phyloP scores from a whole-genome alignment of 2,888 invertebrate genomes.

The Buathra laborator region DNA sequence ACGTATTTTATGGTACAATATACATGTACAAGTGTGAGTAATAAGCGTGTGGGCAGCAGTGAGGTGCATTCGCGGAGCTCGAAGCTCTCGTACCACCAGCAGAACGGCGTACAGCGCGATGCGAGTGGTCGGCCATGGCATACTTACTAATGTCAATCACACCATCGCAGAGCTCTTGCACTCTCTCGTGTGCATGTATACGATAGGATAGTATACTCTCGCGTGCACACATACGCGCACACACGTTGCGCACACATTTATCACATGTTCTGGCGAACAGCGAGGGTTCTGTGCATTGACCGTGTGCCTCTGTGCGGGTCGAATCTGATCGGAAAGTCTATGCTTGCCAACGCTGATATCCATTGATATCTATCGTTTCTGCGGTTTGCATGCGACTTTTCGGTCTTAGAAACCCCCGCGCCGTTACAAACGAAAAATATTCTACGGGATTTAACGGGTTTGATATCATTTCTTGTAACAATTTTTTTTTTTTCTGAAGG shows the following conservation, averaged over 20 bases:
- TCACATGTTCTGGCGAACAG: conserved; percentile 43
- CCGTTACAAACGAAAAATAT: too few species aligned
- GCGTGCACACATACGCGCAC: conserved; percentile 20
- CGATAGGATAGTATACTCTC: conserved; percentile 43
- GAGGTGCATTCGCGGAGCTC: conserved; percentile 73
- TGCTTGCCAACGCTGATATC: conserved; percentile 23
- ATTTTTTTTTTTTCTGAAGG: too few species aligned
- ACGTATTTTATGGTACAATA: not conserved
- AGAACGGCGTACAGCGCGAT: conserved; percentile 73
- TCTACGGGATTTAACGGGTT: too few species aligned
- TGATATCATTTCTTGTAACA: too few species aligned
- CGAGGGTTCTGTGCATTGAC: conserved; percentile 57
- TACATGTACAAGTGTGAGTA: conserved; percentile 15
- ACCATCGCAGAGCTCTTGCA: conserved; percentile 80
- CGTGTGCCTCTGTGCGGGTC: conserved; percentile 33
- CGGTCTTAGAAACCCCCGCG: not conserved
- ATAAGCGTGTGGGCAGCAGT: conserved; percentile 77
- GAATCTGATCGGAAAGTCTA: conserved; percentile 20
- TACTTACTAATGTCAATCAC: conserved; percentile 85
- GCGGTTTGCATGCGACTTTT: not conserved
- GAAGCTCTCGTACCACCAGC: conserved; percentile 74
- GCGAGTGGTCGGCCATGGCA: conserved; percentile 85
- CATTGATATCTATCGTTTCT: not conserved
- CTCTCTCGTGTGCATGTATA: conserved; percentile 71
- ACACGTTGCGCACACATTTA: conserved; percentile 19